Conservation (phyloP, 2,888 invertebrate genomes). For the Polyommatus icarus region DNA sequence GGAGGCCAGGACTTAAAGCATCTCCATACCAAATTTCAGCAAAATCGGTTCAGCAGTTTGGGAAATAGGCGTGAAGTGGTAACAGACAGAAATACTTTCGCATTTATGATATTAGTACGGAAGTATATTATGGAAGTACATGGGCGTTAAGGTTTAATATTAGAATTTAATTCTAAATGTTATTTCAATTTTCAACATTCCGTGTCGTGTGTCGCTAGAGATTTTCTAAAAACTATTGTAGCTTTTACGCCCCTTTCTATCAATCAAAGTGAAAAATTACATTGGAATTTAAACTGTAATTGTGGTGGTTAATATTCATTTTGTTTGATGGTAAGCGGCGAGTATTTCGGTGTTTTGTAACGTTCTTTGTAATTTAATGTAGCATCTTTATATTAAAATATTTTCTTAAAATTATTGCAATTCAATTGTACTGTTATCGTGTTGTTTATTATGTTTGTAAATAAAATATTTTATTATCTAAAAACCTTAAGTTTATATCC, state of each 20-base stretch:
- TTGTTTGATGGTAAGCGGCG: not conserved
- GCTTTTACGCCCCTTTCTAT: not conserved
- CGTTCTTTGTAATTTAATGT: not conserved
- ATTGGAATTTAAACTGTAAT: not conserved
- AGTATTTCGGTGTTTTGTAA: not conserved
- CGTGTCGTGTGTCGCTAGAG: not conserved
- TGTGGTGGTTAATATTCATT: not conserved
- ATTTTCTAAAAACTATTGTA: not conserved
- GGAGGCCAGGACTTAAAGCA: no score
- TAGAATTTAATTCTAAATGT: not conserved
- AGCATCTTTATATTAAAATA: conserved; percentile 17
- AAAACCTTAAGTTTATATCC: not conserved
- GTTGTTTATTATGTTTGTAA: conserved; percentile 23
- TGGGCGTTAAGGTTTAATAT: not conserved
- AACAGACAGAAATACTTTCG: no score
- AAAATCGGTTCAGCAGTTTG: no score
- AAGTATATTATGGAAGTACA: no score
- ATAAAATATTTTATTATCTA: conserved; percentile 13
- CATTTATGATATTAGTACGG: no score
- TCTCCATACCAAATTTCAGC: no score
- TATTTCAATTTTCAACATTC: not conserved
- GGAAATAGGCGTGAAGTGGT: no score
- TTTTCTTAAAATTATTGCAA: not conserved
- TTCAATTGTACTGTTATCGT: conserved; percentile 20
- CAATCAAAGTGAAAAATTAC: not conserved